Evolutionary conservation across 2,888 invertebrate genomes (phyloP).

Genomic region (Spicauda simplicius): DNA sequence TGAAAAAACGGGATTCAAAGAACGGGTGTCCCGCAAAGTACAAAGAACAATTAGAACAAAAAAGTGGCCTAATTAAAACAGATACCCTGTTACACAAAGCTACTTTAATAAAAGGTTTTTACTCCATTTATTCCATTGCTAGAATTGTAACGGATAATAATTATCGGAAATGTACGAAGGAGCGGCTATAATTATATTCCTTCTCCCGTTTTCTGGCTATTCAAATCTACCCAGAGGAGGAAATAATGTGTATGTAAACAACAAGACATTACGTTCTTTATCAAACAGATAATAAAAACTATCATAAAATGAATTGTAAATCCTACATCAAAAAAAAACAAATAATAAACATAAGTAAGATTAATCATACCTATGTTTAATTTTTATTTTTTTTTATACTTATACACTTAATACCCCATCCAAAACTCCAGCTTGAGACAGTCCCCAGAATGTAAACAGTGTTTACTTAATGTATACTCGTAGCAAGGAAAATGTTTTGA

Average conservation of each 20-base stretch:
- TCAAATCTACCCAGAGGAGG: not conserved
- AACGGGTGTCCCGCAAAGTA: conserved; percentile 8
- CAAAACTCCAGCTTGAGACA: too few relatives aligned
- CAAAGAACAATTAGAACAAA: conserved; percentile 25
- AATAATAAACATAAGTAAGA: too few relatives aligned
- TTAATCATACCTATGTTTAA: too few relatives aligned
- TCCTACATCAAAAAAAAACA: too few relatives aligned
- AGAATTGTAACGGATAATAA: conserved; percentile 4
- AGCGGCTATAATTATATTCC: conserved; percentile 6
- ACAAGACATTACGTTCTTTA: too few relatives aligned
- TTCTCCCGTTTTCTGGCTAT: not conserved
- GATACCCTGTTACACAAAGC: conserved; percentile 15
- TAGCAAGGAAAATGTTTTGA: too few relatives aligned
- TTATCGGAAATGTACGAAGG: conserved; percentile 4
- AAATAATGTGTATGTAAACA: not conserved
- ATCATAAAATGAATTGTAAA: too few relatives aligned
- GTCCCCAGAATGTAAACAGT: too few relatives aligned
- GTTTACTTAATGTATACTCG: too few relatives aligned
- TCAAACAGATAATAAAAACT: too few relatives aligned
- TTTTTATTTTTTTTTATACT: too few relatives aligned
- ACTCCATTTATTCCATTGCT: conserved; percentile 12
- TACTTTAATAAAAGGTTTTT: conserved; percentile 7
- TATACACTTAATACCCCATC: too few relatives aligned
- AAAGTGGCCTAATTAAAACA: conserved; percentile 28
- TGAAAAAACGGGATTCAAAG: conserved; percentile 4